Evolutionary conservation across 92 coral and sea anemone species (phyloP), one percentile per base, ranked within the genome.

Genomic region (Palythoa caribaeorum): DNA sequence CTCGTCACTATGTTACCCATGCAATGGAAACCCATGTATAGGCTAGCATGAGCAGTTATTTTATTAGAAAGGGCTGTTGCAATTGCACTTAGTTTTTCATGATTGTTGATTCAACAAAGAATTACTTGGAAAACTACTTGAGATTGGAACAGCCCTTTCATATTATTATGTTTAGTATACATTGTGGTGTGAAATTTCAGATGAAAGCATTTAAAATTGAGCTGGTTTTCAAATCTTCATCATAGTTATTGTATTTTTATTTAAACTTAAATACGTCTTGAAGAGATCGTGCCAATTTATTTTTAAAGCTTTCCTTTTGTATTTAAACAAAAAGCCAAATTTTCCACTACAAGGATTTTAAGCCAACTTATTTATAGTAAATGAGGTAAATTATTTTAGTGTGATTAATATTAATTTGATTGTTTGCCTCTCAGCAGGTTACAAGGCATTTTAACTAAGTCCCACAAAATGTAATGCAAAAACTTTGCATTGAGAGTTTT

Each of bases 361-460:
- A 12, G 48, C 28, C 36, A 20, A 28, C 28, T 28, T 70, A 70
- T 70, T 28, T 70, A 70, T 70, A 70, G 6, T 59, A 11, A 14
- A 0, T 35, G 47, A 77, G 39, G 15, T 77, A 11, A 68, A 81
- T 44, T 81, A 79, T 81, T 48, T 36, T 53, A 12, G 38, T 77
- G 83, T 19, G 63, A 15, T 77, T 52, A 8, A 77, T 17, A 28
- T 68, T 38, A 12, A 63, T 19, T 62, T 15, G 17, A 1, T 21
- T 66, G 76, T 65, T 66, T 81, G 21, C 63, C 71, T 81, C 83
- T 54, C 76, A 65, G 86, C 86, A 65, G 86, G 76, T 81, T 81
- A 20, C 11, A 71, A 65, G 76, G 17, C 66, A 28, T 48, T 63
- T 50, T n/a, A 9, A 53, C 83, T 38, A 77, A 77, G 66, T 77